These are phyloP conservation scores for Florisuga fusca DNA, from an alignment of 2,797 vertebrate genomes.

Conservation along the genomic window DNA sequence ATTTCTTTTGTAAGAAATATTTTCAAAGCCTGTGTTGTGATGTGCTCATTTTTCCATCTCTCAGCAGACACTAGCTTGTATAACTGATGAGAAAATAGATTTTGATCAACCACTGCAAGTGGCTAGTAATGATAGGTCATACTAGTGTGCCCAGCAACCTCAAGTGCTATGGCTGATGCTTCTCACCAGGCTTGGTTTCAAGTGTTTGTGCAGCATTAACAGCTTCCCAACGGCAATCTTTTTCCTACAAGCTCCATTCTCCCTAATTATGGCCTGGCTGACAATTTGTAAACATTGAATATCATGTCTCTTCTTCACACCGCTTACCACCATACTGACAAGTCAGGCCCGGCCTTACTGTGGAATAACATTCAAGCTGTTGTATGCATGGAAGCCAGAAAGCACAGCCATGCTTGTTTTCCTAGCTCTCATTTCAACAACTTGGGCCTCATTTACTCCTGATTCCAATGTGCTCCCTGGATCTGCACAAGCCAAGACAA, in stretches of 20 bases:
- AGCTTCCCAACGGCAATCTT: not conserved
- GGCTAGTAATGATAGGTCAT: constrained; percentile 50
- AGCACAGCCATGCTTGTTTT: not conserved
- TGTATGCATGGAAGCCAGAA: not conserved
- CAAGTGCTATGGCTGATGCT: not conserved
- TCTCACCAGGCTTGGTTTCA: not conserved
- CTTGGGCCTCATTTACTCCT: not conserved
- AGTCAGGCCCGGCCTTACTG: not conserved
- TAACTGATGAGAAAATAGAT: constrained; percentile 44
- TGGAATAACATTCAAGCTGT: not conserved
- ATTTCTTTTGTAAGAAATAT: constrained; percentile 30
- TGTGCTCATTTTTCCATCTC: constrained; percentile 46
- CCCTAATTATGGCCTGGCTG: not conserved
- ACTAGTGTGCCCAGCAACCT: constrained; percentile 7
- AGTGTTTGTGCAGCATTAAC: not conserved
- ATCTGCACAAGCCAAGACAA: not conserved
- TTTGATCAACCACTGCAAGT: constrained; percentile 48
- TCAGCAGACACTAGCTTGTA: constrained; percentile 29
- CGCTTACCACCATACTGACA: not conserved
- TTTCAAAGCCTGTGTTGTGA: constrained; percentile 52
- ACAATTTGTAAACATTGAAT: not conserved
- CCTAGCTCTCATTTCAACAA: not conserved
- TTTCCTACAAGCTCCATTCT: not conserved
- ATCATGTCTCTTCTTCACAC: not conserved
- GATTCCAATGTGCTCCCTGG: not conserved